phyloP scores from a whole-genome alignment of 1,140 invertebrate species.

The Gryon sp. region DNA sequence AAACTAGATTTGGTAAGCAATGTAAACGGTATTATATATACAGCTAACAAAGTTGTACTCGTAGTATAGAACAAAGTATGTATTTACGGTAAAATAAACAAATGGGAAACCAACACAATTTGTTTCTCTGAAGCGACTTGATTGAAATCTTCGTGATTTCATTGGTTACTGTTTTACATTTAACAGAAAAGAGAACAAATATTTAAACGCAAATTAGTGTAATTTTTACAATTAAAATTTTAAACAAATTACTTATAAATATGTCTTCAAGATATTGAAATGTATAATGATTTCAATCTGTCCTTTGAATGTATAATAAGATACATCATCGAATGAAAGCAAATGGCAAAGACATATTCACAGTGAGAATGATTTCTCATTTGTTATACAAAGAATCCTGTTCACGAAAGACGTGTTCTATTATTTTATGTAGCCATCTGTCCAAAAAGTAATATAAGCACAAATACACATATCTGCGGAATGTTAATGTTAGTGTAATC shows the following conservation, averaged over 20 bases:
- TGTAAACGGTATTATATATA: conserved; percentile 21
- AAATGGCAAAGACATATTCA: conserved; percentile 37
- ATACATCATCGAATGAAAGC: too few species aligned
- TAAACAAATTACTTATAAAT: too few species aligned
- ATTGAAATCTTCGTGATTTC: too few species aligned
- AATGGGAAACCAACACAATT: too few species aligned
- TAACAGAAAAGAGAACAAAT: too few species aligned
- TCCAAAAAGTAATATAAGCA: conserved; percentile 24
- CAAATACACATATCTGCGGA: too few species aligned
- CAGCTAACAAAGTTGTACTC: conserved; percentile 18
- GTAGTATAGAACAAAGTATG: conserved; percentile 42
- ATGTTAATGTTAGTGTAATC: too few species aligned
- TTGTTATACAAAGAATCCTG: neutral
- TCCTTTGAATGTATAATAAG: conserved; percentile 10
- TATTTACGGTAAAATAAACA: too few species aligned
- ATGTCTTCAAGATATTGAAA: conserved; percentile 21
- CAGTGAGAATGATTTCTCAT: conserved; percentile 7
- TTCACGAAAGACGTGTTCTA: conserved; percentile 10
- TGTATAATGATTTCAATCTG: conserved; percentile 1
- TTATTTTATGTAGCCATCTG: conserved; percentile 11
- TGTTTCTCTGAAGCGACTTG: too few species aligned
- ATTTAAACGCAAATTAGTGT: too few species aligned
- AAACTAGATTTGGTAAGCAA: conserved; percentile 56
- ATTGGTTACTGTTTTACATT: too few species aligned
- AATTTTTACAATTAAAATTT: too few species aligned